Evolutionary conservation across 2,113 vertebrate species (phyloP), one percentile per base, ranked within the genome.

Genomic region (Collichthys lucidus): DNA sequence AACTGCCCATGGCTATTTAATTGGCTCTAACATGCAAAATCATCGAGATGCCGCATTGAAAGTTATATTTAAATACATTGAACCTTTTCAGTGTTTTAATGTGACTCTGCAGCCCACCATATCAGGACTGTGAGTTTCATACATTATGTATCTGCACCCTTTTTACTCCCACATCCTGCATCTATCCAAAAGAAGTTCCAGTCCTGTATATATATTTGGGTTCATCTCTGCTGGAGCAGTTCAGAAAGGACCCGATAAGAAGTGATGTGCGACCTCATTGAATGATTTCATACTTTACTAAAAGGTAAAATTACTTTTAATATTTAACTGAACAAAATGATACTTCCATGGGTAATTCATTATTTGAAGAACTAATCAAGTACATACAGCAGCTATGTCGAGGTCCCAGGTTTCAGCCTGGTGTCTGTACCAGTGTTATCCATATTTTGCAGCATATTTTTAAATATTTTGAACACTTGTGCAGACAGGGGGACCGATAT

Each of bases 401-500:
- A 55, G 14, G 40, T 47, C 53, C 49, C 31, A 53, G 5, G 52
- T 47, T 55, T 61, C 16, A 35, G 14, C 61, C 24, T 40, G 26
- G 40, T 29, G 5, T 20, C 49, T 26, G 40, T 42, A 20, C 17
- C 14, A 26, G 44, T 52, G 19, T 50, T 56, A 16, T 49, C 19
- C 65, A 62, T 56, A 35, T 56, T 55, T 26, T n/a, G 29, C 46
- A 3, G 26, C 15, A n/a, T 6, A 20, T 57, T 40, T 75, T 63
- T 68, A 20, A 63, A 40, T 49, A 75, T 68, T 68, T 53, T 24
- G 35, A 65, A 24, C 19, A 19, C 1, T 20, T 10, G 3, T 63
- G 73, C 81, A 67, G 55, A 73, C 67, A 72, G 53, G 11, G 22
- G 35, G 55, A 55, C 68, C 68, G 6, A 65, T 67, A 72, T 73